Percentiles rank a stretch among this genome's conserved stretches.
phyloP scores from a whole-genome alignment of 2,888 invertebrate species.

The Sthenelais limicola region DNA sequence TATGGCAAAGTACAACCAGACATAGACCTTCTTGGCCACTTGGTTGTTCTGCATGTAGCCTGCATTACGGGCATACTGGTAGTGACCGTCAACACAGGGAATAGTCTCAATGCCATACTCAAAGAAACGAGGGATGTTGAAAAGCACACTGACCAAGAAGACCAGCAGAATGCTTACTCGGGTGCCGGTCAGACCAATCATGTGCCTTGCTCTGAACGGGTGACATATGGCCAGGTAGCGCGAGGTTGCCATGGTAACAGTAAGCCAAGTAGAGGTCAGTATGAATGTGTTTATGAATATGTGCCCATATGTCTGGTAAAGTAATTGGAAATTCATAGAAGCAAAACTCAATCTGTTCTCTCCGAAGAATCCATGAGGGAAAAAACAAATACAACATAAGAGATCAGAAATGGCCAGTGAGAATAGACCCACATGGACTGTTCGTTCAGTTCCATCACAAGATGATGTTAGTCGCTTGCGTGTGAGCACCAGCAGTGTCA shows the following conservation, averaged over 20 bases:
- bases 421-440: constrained; percentile 82
- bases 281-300: constrained; percentile 68
- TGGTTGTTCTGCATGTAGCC: background rate
- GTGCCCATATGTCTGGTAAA: constrained; percentile 61
- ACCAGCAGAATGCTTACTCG: constrained; percentile 58
- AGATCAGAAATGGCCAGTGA: constrained; percentile 87
- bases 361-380: constrained; percentile 74
- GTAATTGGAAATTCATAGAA: constrained; percentile 49
- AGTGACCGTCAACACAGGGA: constrained; percentile 39
- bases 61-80: constrained; percentile 20
- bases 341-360: constrained; percentile 38
- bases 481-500: constrained; percentile 84
- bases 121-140: constrained; percentile 51
- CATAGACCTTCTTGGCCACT: constrained; percentile 30
- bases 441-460: constrained; percentile 82
- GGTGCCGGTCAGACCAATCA: constrained; percentile 75
- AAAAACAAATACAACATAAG: constrained; percentile 74
- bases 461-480: constrained; percentile 72
- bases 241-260: constrained; percentile 82
- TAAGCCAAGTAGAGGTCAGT: constrained; percentile 83
- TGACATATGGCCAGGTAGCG: constrained; percentile 84
- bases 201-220: constrained; percentile 80
- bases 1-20: constrained; percentile 47
- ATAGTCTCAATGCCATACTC: constrained; percentile 43
- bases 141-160: constrained; percentile 44